These are phyloP conservation scores for Chelidonichthys spinosus DNA, from an alignment of 2,797 vertebrate genomes.

Conservation along the genomic window DNA sequence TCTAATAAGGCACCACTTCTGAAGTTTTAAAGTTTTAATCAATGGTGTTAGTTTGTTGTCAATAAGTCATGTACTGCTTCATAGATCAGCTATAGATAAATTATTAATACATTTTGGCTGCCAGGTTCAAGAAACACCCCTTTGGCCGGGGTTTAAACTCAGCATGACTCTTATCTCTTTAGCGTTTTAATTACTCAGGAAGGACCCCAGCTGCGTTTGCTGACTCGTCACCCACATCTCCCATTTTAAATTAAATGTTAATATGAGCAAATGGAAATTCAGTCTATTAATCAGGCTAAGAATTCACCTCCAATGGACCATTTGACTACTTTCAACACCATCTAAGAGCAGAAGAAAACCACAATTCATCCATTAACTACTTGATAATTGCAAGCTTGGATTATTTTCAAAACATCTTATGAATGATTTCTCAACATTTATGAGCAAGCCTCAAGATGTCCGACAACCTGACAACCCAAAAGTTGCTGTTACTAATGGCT, in stretches of 20 bases:
- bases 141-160: not conserved
- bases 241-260: not conserved
- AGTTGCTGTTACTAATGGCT: not conserved
- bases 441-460: not conserved
- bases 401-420: not conserved
- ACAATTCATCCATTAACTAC: not conserved
- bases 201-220: not conserved
- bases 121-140: not conserved
- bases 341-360: not conserved
- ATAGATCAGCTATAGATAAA: not conserved
- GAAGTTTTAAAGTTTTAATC: not conserved
- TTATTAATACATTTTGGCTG: not conserved
- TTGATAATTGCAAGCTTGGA: not conserved
- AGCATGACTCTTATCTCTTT: not conserved
- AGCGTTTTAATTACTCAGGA: not conserved
- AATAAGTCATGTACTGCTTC: not conserved
- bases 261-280: not conserved
- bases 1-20: not conserved
- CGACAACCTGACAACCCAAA: not conserved
- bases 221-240: not conserved
- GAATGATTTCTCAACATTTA: not conserved
- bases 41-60: not conserved
- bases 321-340: not conserved
- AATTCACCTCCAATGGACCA: not conserved
- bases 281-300: not conserved